These are phyloP conservation scores for Benitochromis conjunctus DNA, from an alignment of 2,113 vertebrate species.

Conservation along the genomic window DNA sequence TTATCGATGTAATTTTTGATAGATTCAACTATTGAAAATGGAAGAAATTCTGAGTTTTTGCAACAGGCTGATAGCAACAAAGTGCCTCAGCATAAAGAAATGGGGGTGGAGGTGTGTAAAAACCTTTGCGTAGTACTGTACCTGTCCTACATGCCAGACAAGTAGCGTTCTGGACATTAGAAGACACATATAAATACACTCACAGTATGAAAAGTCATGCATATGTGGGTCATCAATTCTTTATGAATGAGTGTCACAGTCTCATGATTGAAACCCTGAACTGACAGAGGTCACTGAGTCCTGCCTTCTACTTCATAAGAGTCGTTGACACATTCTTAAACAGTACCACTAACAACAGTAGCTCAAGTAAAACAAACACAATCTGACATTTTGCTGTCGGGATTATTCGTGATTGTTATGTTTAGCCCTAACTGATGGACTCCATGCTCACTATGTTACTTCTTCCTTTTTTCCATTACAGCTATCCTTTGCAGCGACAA, in stretches of 20 bases:
- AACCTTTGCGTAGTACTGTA: not conserved
- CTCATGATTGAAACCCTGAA: not conserved
- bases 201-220: not conserved
- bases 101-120: not conserved
- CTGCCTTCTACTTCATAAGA: not conserved
- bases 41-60: not conserved
- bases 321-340: not conserved
- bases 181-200: not conserved
- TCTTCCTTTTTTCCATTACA: conserved; percentile 61
- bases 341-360: not conserved
- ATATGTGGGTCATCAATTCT: conserved; percentile 15
- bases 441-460: not conserved
- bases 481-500: conserved; percentile 98
- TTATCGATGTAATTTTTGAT: not conserved
- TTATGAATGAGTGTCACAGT: not conserved
- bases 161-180: not conserved
- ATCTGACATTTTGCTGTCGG: not conserved
- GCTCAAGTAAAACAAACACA: not conserved
- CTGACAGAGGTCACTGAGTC: not conserved
- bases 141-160: not conserved
- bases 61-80: not conserved
- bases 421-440: not conserved
- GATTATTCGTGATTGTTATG: not conserved
- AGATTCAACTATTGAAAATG: not conserved
- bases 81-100: not conserved